Conservation (phyloP, 1,140 invertebrate genomes). For the Aphidius gifuensis region DNA sequence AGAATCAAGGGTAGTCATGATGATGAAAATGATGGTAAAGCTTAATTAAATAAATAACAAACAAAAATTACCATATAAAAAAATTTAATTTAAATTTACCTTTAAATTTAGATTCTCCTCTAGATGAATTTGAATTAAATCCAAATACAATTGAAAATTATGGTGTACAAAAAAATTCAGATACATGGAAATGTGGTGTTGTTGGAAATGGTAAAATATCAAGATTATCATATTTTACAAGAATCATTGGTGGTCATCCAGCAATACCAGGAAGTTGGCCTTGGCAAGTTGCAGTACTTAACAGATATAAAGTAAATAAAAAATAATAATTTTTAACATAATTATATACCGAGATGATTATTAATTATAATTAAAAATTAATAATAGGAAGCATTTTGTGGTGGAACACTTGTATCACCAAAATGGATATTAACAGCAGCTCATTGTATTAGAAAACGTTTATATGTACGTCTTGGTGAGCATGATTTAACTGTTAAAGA, state of each 20-base stretch:
- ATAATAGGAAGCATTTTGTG: conserved; percentile 79
- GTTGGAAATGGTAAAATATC: conserved; percentile 37
- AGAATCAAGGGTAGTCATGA: conserved; percentile 54
- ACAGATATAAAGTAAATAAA: conserved; percentile 67
- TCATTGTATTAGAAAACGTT: conserved; percentile 76
- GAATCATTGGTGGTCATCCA: conserved; percentile 83
- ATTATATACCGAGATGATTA: too few species aligned
- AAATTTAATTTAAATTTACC: neutral
- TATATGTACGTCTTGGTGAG: conserved; percentile 82
- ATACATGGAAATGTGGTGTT: conserved; percentile 45
- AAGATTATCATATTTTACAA: conserved; percentile 47
- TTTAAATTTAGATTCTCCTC: conserved; percentile 32
- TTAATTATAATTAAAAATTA: neutral
- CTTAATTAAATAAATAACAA: neutral
- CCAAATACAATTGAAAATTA: conserved; percentile 40
- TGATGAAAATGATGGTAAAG: conserved; percentile 40
- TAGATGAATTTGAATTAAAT: conserved; percentile 45
- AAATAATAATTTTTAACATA: neutral
- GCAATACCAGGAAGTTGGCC: conserved; percentile 80
- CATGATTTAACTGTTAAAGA: conserved; percentile 69
- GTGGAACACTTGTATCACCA: conserved; percentile 82
- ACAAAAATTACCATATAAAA: conserved; percentile 7
- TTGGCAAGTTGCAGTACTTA: conserved; percentile 89
- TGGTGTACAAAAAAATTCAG: conserved; percentile 29
- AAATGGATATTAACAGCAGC: conserved; percentile 89